Conservation (phyloP, 1,140 invertebrate genomes). For the Paraescarpia echinospica region DNA sequence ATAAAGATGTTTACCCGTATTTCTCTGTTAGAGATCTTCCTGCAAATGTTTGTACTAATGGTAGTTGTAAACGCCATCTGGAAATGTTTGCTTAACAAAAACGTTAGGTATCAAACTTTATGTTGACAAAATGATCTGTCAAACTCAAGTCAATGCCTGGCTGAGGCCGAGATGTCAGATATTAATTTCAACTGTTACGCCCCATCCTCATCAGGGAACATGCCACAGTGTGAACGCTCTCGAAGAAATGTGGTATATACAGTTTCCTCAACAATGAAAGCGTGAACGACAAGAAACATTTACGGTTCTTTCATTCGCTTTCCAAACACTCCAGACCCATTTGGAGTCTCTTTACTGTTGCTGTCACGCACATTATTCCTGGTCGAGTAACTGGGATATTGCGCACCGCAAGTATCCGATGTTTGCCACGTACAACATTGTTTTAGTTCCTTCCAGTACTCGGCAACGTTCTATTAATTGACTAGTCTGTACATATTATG, state of each 20-base stretch:
- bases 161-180: neutral
- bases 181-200: neutral
- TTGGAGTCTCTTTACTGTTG: slow-evolving; percentile 5
- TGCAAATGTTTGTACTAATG: slow-evolving; percentile 18
- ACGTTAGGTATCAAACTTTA: neutral
- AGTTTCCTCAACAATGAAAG: neutral
- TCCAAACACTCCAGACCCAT: neutral
- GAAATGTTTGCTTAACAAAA: neutral
- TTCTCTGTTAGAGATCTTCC: neutral
- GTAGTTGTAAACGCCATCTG: neutral
- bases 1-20: slow-evolving; percentile 3
- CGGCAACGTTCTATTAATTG: too few relatives aligned
- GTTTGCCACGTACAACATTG: neutral
- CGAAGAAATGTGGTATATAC: neutral
- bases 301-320: neutral
- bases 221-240: neutral
- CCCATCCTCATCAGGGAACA: neutral
- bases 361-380: neutral
- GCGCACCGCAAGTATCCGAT: neutral
- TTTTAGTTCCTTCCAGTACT: too few relatives aligned
- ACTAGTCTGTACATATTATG: too few relatives aligned
- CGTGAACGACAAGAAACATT: neutral
- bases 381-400: neutral
- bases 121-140: neutral
- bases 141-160: too few relatives aligned